These are phyloP conservation scores for Porphyrio hochstetteri DNA, from an alignment of 2,113 vertebrate genomes.

Conservation along the genomic window DNA sequence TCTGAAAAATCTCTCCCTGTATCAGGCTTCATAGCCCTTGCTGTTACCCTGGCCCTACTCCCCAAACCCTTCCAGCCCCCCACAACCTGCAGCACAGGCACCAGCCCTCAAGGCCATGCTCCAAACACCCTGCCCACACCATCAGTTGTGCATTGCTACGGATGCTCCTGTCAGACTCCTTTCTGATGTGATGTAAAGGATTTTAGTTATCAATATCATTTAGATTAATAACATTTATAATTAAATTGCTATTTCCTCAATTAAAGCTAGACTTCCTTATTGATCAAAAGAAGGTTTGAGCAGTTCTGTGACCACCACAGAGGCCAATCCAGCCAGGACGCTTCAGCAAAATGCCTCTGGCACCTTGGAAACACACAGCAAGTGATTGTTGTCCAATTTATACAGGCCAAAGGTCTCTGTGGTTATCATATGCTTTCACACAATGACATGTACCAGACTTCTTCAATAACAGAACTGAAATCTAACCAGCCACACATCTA, in stretches of 20 bases:
- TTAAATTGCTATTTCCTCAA: not conserved
- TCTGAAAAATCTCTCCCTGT: not conserved
- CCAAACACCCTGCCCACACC: not conserved
- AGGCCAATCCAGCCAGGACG: not conserved
- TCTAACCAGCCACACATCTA: not conserved
- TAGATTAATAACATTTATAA: not conserved
- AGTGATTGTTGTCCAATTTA: not conserved
- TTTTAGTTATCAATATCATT: not conserved
- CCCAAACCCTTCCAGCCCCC: not conserved
- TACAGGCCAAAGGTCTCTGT: not conserved
- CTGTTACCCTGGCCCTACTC: not conserved
- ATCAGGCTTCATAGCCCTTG: not conserved
- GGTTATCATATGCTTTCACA: not conserved
- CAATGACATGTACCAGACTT: not conserved
- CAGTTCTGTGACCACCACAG: not conserved
- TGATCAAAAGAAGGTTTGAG: not conserved
- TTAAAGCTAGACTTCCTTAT: not conserved
- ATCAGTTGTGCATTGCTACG: accelerated
- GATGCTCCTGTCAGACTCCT: not conserved
- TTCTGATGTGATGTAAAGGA: not conserved
- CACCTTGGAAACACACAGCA: not conserved
- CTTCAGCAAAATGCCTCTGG: not conserved
- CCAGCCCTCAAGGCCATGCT: not conserved
- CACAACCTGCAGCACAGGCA: not conserved
- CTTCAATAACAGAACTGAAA: not conserved